phyloP scores from a whole-genome alignment of 1,140 invertebrate genomes.

The Trypoxylus dichotomus region DNA sequence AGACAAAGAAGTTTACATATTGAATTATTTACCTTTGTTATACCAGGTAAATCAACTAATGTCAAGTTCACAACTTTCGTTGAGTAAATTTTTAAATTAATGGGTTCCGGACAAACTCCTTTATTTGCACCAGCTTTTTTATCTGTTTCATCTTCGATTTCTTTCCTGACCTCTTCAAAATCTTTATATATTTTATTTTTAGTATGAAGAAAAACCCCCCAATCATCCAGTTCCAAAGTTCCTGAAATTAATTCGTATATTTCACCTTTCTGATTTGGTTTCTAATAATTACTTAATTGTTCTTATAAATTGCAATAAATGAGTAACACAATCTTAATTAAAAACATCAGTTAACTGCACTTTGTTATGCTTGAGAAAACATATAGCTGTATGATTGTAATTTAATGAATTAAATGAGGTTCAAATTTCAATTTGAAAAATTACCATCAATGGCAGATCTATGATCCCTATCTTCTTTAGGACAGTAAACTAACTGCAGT shows the following conservation, averaged over 20 bases:
- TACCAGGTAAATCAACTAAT: conserved; percentile 96
- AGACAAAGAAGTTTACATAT: neutral
- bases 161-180: conserved; percentile 87
- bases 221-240: conserved; percentile 87
- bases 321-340: neutral
- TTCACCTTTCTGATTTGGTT: neutral
- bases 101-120: conserved; percentile 94
- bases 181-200: conserved; percentile 89
- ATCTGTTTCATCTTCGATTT: conserved; percentile 95
- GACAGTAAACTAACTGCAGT: conserved; percentile 90
- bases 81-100: conserved; percentile 96
- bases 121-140: conserved; percentile 93
- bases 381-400: neutral
- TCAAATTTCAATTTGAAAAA: conserved; percentile 27
- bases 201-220: conserved; percentile 94
- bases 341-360: neutral
- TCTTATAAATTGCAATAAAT: conserved; percentile 20
- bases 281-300: neutral
- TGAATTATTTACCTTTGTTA: conserved; percentile 80
- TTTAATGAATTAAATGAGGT: neutral
- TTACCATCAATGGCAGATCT: conserved; percentile 82
- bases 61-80: conserved; percentile 93
- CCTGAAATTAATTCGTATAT: conserved; percentile 55
- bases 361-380: neutral
- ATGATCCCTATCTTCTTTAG: conserved; percentile 85